Evolutionary conservation across 2,888 invertebrate genomes (phyloP), one percentile per base, ranked within the genome.

Genomic region (Ectropis crepuscularia): DNA sequence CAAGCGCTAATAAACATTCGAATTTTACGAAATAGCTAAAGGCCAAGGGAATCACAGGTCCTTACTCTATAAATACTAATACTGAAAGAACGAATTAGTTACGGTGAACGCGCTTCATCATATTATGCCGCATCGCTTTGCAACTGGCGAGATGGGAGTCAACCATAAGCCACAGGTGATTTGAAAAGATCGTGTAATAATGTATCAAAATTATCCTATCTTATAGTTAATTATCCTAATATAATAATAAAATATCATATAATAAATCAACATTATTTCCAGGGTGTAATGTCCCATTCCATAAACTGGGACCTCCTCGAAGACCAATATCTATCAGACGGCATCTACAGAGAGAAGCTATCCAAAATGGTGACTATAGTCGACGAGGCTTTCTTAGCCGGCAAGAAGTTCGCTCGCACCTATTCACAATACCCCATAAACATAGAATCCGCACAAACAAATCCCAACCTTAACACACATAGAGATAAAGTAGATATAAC

Each of bases 261-360:
- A 41, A 41, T 28, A 28, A 41, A 0, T 36, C 7, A 36, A 39
- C 1, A 47, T 55, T 47, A 41, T 48, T 67, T 92, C 46, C 89
- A 98, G 96, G 99, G 99, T 51, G 99, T 99, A 5, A 96, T 99
- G 96, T 97, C 98, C 74, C 96, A 96, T 73, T 97, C 98, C 0
- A 98, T 99, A 78, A 97, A 98, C 83, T 99, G 99, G 99, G 95
- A 97, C 74, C 93, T 97, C 72, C 91, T 99, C 59, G 97, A 98
- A 89, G 94, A 95, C 51, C 98, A 99, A 84, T 99, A 97, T 88
- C 94, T 96, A 73, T 95, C 96, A 6, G 96, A 98, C 85, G 95
- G 96, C 65, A 93, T 94, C 41, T 98, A 96, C 86, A 94, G 96
- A 75, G 96, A 97, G 75, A 96, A 97, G 77, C 94, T 99, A 4